Base-by-base conservation (phyloP, 2,113 vertebrate genomes). In the Hystrix cristata region DNA sequence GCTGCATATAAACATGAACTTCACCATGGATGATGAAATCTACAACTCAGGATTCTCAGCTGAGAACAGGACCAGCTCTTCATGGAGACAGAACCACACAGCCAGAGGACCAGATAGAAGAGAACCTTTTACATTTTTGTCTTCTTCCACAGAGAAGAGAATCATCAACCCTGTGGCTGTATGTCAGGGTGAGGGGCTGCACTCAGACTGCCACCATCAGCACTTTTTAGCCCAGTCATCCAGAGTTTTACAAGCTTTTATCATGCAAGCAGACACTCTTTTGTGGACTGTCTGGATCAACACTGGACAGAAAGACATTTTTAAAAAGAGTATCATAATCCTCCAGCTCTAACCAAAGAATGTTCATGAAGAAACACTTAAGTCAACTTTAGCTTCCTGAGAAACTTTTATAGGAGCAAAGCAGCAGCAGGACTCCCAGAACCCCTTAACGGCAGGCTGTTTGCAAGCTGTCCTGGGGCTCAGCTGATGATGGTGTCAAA, bases 351-450 rank as follows among this genome's bases (percentile, higher is more conserved):
- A 67, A 85, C 29, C 78, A 81, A 90, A 78, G 60, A 92, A 78
- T 29, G 60, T 51, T 85, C 64, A 57, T 7, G 59, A 80, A 81
- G 95, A 95, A 96, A 95, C 46, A 60, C 19, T 79, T 43, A 6
- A 55, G 67, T 31, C 31, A 13, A 89, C 46, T 53, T 94, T 1
- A 80, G 38, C 12, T 89, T 46, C 83, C 87, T n/a, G 55, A 81
- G 43, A 83, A 86, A 84, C 85, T 76, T 62, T 4, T 8, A 29
- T 43, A 59, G 80, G 46, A 31, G n/a, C 11, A 51, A 51, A 76
- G 12, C 0, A 11, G 11, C 21, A 11, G 11, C 43, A 23, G n/a
- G 9, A 13, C 31, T 27, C 14, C 46, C 0, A 2, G 62, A 25
- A 23, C 2, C 14, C 23, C 57, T 15, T 8, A 5, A 31, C 12